Evolutionary conservation across 2,888 invertebrate genomes (phyloP), one percentile per base, ranked within the genome.

Genomic region (Phytoseiulus persimilis): DNA sequence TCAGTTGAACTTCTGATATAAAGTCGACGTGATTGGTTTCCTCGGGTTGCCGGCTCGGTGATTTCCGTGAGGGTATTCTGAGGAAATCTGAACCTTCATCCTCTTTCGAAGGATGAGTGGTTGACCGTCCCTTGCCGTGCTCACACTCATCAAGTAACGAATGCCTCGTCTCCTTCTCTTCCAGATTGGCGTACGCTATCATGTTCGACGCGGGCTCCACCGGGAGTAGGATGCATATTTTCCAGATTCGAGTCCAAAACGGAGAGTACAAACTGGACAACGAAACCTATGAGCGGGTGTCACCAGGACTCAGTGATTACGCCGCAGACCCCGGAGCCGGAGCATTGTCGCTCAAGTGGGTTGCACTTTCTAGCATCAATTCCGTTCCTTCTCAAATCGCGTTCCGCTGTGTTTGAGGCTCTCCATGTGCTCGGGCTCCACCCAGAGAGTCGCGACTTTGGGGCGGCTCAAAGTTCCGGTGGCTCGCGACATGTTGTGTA

Each of bases 191-290:
- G 89, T 95, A 97, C 93, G 97, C 96, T 0, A 96, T 97, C 33
- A 95, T 98, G 91, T 95, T 98, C 91, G 98, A 98, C 93, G 98
- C 97, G 5, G 98, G 98, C 0, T 97, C 97, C 90, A 98, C 98
- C 0, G 98, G 98, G 0, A 95, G 96, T 91, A 94, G 98, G 91
- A 91, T 93, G 32, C 93, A 93, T 91, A 92, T 93, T 23, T 93
- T 92, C 91, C 92, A 92, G 46, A 93, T 93, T 91, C 90, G 90
- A 28, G 89, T 90, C 83, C 91, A 90, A 83, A 90, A 91, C 89
- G 91, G 92, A 91, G 90, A 91, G n/a, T n/a, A 90, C 32, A 32
- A 45, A 31, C 32, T 90, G 45, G 32, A 28, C 23, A 33, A 33
- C 45, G 83, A 83, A 65, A 65, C 89, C 83, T 83, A 83, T 32